Evolutionary conservation across 2,113 vertebrate species (phyloP), one percentile per base, ranked within the genome.

Genomic region (Felis chaus): DNA sequence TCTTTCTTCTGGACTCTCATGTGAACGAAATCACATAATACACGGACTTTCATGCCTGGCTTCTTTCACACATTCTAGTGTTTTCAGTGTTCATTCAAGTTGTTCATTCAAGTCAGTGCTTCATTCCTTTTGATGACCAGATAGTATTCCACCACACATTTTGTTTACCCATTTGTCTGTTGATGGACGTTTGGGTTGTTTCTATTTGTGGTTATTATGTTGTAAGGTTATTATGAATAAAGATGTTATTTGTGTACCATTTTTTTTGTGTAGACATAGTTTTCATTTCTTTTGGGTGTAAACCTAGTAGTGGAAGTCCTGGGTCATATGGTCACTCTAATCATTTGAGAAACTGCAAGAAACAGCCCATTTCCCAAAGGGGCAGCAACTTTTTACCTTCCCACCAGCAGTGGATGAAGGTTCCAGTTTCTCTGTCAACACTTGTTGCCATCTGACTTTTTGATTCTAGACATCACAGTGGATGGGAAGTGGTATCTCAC

Each of bases 121-220:
- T 84, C 31, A 15, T 50, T 92, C 53, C 29, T 79, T 55, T 89
- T 45, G 50, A n/a, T 33, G 45, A 29, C 12, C 4, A 41, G 27
- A 14, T 50, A 36, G 13, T 16, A 18, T 41, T 65, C 21, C 61
- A 14, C 15, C 33, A 3, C 0, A 4, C 1, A 4, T 63, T 39
- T 45, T 66, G 19, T 39, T 68, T 88, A 39, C 45, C 33, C 41
- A 4, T 1, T 41, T 12, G 33, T 41, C 63, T 39, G 29, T 13
- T 39, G 53, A 11, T 41, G 25, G 79, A 19, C 4, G 5, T 66
- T 57, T 41, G 27, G 29, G 10, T 21, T 3, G 25, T 41, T 68
- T 81, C 25, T 5, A 18, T 18, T 78, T 50, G 57, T 29, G 85
- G 33, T 57, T 85, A 1, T 89, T 80, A 45, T 45, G 33, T 89